Evolutionary conservation across 1,140 invertebrate species (phyloP), one percentile per base, ranked within the genome.

Genomic region (Cyclina sinensis): DNA sequence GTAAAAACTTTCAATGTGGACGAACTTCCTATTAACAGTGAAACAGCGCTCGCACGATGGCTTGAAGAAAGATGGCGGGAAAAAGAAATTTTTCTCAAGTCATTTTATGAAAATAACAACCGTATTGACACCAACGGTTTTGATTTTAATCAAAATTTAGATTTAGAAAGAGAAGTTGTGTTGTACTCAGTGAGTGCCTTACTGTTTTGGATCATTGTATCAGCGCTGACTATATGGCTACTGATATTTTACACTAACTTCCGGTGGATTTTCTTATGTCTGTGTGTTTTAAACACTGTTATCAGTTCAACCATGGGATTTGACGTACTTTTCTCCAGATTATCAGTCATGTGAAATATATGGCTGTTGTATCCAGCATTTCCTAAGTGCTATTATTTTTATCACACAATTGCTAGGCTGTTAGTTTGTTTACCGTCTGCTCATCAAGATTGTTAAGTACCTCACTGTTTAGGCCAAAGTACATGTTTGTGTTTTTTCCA

Each of bases 61-160:
- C 91, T 91, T 24, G 82, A 90, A 57, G 68, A 92, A 1, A 59
- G 84, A 0, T 95, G 94, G 94, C 70, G n/a, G 16, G 83, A 92
- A 65, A 95, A 95, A 81, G 94, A 95, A 79, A 65, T 82, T 9
- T 76, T 43, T 18, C 91, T 95, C 5, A 70, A 90, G 65, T 32
- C 82, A 7, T 93, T 93, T 84, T 94, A 94, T 85, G 46, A 85
- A 80, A 73, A 89, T 37, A 85, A 76, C 65, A 2, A 27, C 0
- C 73, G 9, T 5, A 27, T 14, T 21, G 37, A 18, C 7, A 51
- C 39, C 11, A 86, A 86, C 43, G 74, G 70, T 32, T 48, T 39
- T 35, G 37, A 30, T 37, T 35, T 21, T 30, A 43, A 51, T 21
- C 46, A 86, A 43, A 86, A 79, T 76, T 12, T 79, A 62, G 85